These are phyloP conservation scores for Lynx canadensis DNA, from an alignment of 2,113 vertebrate species.

Conservation along the genomic window DNA sequence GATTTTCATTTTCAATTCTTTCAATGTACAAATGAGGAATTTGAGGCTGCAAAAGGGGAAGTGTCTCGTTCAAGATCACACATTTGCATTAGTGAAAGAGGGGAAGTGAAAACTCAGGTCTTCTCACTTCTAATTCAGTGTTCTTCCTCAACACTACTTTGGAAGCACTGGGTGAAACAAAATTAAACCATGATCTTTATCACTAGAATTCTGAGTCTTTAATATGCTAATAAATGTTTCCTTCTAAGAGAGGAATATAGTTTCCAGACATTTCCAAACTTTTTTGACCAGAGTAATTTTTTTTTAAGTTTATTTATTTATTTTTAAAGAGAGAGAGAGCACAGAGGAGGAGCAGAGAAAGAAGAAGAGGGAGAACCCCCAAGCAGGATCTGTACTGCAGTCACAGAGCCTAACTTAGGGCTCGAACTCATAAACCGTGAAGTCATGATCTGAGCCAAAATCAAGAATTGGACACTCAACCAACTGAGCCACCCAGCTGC, in stretches of 20 bases:
- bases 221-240: not conserved
- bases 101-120: not conserved
- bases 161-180: not conserved
- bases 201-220: not conserved
- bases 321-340: too few species aligned
- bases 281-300: not conserved
- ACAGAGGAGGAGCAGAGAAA: too few species aligned
- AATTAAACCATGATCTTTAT: not conserved
- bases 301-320: not conserved
- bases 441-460: too few species aligned
- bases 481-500: too few species aligned
- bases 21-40: not conserved
- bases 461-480: too few species aligned
- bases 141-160: not conserved
- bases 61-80: not conserved
- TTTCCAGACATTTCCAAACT: not conserved
- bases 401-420: too few species aligned
- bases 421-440: too few species aligned
- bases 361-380: too few species aligned
- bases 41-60: not conserved
- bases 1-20: not conserved
- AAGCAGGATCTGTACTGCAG: too few species aligned
- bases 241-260: not conserved
- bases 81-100: not conserved
- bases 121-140: not conserved